Evolutionary conservation across 2,888 invertebrate genomes (phyloP).

Genomic region (Ametastegia equiseti): DNA sequence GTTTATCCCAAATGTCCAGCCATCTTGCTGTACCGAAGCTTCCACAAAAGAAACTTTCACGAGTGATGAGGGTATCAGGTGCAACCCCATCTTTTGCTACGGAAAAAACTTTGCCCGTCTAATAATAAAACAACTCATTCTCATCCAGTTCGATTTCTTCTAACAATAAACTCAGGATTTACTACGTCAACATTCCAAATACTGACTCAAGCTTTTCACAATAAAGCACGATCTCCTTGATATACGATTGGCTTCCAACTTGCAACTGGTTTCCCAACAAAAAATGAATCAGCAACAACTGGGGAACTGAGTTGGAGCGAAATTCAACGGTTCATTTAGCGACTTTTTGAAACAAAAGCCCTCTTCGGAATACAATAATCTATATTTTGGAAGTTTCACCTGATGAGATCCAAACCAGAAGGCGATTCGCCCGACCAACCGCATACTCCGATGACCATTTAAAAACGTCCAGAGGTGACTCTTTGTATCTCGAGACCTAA

Average conservation of each 20-base stretch:
- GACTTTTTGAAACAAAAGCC: too few relatives aligned
- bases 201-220: not conserved
- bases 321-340: too few relatives aligned
- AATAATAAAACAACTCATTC: not conserved
- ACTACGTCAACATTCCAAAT: not conserved
- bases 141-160: not conserved
- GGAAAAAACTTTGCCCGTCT: not conserved
- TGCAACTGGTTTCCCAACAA: not conserved
- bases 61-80: not conserved
- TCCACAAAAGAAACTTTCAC: not conserved
- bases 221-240: too few relatives aligned
- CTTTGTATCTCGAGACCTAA: too few relatives aligned
- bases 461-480: too few relatives aligned
- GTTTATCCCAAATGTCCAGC: not conserved
- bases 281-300: not conserved
- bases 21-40: not conserved
- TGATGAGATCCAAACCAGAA: too few relatives aligned
- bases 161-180: not conserved
- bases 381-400: too few relatives aligned
- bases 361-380: too few relatives aligned
- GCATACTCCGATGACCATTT: too few relatives aligned
- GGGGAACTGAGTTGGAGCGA: not conserved
- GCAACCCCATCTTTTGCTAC: not conserved
- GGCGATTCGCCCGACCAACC: too few relatives aligned
- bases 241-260: not conserved